These are phyloP conservation scores for Octodon degus DNA, from an alignment of 2,113 vertebrate genomes.

Conservation along the genomic window DNA sequence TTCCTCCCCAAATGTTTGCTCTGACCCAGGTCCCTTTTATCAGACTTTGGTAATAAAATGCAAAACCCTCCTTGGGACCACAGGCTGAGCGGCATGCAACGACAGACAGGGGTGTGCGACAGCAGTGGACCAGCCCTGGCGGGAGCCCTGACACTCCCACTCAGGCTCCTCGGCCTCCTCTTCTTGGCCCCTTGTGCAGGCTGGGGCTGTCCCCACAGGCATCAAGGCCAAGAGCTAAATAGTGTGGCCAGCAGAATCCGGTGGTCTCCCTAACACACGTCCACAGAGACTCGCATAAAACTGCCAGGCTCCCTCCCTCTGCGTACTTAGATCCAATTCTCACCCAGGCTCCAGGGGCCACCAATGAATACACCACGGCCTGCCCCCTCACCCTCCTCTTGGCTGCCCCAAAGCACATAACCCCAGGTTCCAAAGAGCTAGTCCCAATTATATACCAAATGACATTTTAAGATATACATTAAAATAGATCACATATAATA, in stretches of 20 bases:
- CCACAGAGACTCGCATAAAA: slow-evolving; percentile 58
- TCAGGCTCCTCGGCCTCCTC: neutral
- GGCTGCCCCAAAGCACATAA: slow-evolving; percentile 67
- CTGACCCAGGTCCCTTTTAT: slow-evolving; percentile 76
- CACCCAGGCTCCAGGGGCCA: slow-evolving; percentile 70
- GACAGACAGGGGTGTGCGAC: neutral
- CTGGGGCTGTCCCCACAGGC: accelerated
- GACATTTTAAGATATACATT: slow-evolving; percentile 72
- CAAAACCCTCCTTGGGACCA: slow-evolving; percentile 66
- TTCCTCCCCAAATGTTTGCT: slow-evolving; percentile 62
- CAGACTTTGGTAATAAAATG: slow-evolving; percentile 74
- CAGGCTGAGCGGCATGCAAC: neutral
- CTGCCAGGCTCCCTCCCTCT: slow-evolving; percentile 37
- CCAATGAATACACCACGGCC: slow-evolving; percentile 75
- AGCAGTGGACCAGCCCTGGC: accelerated
- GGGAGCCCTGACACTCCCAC: neutral
- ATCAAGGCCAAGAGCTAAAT: accelerated
- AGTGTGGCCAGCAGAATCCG: accelerated
- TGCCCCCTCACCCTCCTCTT: slow-evolving; percentile 22
- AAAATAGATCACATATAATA: neutral
- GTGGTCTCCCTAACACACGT: neutral
- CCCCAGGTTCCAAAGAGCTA: slow-evolving; percentile 71
- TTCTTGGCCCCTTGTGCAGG: neutral
- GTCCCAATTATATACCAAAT: slow-evolving; percentile 81
- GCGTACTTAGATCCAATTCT: slow-evolving; percentile 70